Evolutionary conservation across 2,797 vertebrate genomes (phyloP), one percentile per base, ranked within the genome.

Genomic region (Smutsia gigantea): DNA sequence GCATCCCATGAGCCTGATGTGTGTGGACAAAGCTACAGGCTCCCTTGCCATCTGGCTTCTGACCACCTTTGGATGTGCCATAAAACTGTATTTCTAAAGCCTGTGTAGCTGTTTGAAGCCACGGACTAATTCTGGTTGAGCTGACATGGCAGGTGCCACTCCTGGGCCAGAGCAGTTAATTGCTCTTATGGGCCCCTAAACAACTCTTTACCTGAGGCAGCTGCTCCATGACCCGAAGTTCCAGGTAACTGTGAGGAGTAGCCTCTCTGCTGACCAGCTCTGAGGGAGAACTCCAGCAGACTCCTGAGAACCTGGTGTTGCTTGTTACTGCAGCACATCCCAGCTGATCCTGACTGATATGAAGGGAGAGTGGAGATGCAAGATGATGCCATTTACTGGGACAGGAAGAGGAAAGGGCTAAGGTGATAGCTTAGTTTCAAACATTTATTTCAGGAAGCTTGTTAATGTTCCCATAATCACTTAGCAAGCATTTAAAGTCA

Each of bases 121-220:
- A 0, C 0, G 9, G 77, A 31, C 25, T 29, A 55, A 55, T 57
- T 7, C 37, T 29, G 55, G 15, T 8, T 25, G 69, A 72, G 69
- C 75, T 37, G 51, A 37, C 31, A 37, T 0, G 13, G 19, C 21
- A 0, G 12, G 75, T 53, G 51, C 34, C 75, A 15, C 74, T 53
- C 31, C 49, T 13, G 74, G 51, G 4, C 53, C 5, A 27, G 34
- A 37, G 53, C 34, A 9, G 53, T 37, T 3, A 25, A 51, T 49
- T 2, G 0, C 4, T 13, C 34, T 37, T n/a, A 5, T 4, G 11
- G 57, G 57, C 8, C 61, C 61, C 11, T 31, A 1, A 11, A 63
- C 25, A 10, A 31, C 61, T 25, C 66, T 31, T 29, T 59, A 29
- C 77, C 25, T 12, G 4, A 57, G 37, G 25, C 77, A 59, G 51